Conservation (phyloP, 2,888 invertebrate genomes). For the Andrena hattorfiana region DNA sequence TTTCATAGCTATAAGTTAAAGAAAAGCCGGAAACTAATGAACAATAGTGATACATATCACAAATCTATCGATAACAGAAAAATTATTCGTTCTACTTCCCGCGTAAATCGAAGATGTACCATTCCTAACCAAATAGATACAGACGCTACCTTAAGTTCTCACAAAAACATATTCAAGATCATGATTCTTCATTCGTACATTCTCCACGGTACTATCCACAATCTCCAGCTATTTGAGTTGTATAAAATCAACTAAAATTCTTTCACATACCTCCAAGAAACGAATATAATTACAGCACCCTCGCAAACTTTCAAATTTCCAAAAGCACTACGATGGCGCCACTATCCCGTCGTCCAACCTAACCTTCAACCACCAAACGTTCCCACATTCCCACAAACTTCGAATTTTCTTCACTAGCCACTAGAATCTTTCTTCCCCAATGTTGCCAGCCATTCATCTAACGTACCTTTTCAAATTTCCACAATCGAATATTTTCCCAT, state of each 20-base stretch:
- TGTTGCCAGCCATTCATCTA: neutral
- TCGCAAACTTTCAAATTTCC: neutral
- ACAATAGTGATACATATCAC: too few relatives aligned
- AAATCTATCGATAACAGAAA: too few relatives aligned
- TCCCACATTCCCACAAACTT: neutral
- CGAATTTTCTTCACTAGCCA: neutral
- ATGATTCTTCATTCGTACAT: neutral
- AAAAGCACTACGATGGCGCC: neutral
- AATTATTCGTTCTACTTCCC: neutral
- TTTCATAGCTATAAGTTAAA: neutral
- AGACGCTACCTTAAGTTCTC: neutral
- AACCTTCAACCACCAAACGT: constrained; percentile 7
- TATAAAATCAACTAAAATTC: neutral
- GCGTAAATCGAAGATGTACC: neutral
- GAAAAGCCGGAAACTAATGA: neutral
- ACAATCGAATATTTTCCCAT: neutral
- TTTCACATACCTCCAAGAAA: neutral
- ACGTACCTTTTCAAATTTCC: constrained; percentile 14
- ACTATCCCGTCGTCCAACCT: neutral
- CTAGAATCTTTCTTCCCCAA: neutral
- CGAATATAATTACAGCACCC: neutral
- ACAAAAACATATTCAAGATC: neutral
- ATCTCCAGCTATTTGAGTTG: neutral
- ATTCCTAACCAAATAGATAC: neutral
- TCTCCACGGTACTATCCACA: neutral